Evolutionary conservation across 2,113 vertebrate genomes (phyloP).

Genomic region (Chroicocephalus ridibundus): DNA sequence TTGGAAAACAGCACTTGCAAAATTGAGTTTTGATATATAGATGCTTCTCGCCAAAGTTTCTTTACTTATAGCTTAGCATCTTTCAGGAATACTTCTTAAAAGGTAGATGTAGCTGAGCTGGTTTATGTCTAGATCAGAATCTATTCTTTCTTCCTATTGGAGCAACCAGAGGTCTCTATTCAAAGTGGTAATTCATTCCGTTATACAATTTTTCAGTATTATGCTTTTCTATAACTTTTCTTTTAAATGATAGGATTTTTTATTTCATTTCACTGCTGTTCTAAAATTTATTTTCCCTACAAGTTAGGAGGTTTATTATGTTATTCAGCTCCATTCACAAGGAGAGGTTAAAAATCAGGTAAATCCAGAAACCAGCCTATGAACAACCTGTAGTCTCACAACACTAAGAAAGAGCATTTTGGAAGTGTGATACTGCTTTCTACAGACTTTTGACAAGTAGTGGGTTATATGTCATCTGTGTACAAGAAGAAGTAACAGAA

Average conservation of each 20-base stretch:
- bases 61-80: neutral
- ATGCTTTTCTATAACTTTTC: neutral
- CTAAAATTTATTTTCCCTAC: neutral
- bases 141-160: neutral
- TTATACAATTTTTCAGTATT: neutral
- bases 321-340: neutral
- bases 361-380: neutral
- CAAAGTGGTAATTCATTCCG: neutral
- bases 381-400: neutral
- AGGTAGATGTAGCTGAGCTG: neutral
- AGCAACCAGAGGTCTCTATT: neutral
- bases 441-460: neutral
- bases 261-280: neutral
- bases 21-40: neutral
- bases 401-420: neutral
- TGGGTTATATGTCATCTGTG: neutral
- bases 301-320: neutral
- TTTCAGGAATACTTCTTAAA: neutral
- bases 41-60: neutral
- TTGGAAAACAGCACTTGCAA: neutral
- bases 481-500: neutral
- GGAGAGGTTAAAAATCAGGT: neutral
- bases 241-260: neutral
- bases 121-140: neutral
- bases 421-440: neutral